Conservation (phyloP, 2,797 vertebrate species). For the Diplodus sargus region DNA sequence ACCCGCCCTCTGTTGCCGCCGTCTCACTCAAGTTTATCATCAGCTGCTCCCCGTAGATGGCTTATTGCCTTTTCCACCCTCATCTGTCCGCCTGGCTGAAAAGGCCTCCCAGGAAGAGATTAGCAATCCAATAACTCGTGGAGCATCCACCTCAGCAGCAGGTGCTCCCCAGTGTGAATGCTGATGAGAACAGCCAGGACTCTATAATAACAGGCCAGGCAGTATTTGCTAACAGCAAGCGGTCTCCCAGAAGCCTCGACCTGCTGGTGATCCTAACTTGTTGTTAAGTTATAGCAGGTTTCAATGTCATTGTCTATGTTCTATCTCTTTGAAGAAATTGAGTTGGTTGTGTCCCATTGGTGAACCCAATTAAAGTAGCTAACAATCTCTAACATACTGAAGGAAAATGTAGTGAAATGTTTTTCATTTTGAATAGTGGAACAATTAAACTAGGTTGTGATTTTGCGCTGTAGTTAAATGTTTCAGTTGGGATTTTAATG, state of each 20-base stretch:
- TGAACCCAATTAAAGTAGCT: not conserved
- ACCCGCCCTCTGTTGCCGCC: conserved; percentile 28
- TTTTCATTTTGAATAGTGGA: not conserved
- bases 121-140: conserved; percentile 81
- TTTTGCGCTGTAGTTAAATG: not conserved
- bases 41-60: conserved; percentile 68
- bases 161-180: conserved; percentile 75
- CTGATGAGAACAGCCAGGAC: conserved; percentile 74
- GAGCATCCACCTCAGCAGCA: conserved; percentile 76
- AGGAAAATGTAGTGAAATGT: not conserved
- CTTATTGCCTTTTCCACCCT: conserved; percentile 80
- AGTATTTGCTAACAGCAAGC: conserved; percentile 52
- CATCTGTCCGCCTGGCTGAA: conserved; percentile 72
- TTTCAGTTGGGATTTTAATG: not conserved
- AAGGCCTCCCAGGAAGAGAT: conserved; percentile 83
- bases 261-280: conserved; percentile 20
- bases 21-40: conserved; percentile 74
- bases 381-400: not conserved
- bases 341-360: not conserved
- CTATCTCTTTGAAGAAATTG: not conserved
- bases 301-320: not conserved
- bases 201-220: conserved; percentile 62
- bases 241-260: conserved; percentile 20
- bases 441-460: too few relatives aligned
- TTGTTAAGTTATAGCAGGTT: conserved; percentile 25